phyloP scores from a whole-genome alignment of 2,113 vertebrate species.

The Macrotis lagotis region DNA sequence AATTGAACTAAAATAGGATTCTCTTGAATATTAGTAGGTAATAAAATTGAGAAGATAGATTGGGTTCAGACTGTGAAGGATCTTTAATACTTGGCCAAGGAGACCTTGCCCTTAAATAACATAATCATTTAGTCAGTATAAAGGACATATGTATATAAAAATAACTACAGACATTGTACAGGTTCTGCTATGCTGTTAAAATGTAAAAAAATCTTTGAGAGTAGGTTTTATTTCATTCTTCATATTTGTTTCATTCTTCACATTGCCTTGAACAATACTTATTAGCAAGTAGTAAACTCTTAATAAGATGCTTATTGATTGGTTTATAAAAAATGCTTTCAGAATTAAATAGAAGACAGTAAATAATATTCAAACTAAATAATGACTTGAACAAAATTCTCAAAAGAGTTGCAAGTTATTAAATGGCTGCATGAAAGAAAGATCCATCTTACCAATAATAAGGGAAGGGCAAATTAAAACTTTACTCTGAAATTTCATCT shows the following conservation, averaged over 20 bases:
- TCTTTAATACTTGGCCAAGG: background rate
- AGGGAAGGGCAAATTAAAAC: background rate
- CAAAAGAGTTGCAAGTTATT: background rate
- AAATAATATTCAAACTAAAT: background rate
- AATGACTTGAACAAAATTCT: background rate
- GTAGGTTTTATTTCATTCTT: background rate
- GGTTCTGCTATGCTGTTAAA: background rate
- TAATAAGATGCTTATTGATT: background rate
- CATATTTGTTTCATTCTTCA: background rate
- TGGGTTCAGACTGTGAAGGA: background rate
- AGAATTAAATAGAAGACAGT: background rate
- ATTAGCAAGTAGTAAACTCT: background rate
- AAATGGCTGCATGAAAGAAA: background rate
- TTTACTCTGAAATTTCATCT: background rate
- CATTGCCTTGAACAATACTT: background rate
- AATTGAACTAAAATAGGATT: background rate
- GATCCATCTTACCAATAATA: background rate
- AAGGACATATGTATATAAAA: background rate
- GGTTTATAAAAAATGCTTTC: background rate
- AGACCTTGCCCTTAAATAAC: background rate
- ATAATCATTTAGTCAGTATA: background rate
- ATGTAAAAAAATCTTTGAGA: background rate
- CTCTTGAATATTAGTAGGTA: background rate
- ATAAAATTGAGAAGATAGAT: background rate
- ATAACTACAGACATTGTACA: background rate